Evolutionary conservation across 2,113 vertebrate genomes (phyloP).

Genomic region (Petrocephalus zakoni): DNA sequence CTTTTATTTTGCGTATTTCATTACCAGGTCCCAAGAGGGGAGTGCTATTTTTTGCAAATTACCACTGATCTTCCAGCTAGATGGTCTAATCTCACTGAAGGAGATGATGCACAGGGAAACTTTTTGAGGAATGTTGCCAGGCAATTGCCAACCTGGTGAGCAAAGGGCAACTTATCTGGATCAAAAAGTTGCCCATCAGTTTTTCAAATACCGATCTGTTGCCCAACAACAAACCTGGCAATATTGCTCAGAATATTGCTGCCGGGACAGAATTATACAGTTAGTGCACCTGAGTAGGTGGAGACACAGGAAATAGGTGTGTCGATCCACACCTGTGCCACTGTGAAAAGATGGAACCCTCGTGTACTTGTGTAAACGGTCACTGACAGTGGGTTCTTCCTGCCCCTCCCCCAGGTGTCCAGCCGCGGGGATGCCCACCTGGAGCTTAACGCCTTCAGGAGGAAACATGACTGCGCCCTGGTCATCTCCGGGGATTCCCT

Average conservation of each 20-base stretch:
- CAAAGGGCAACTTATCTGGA: not conserved
- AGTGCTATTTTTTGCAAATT: not conserved
- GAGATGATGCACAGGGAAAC: not conserved
- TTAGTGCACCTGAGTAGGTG: not conserved
- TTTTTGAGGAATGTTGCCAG: not conserved
- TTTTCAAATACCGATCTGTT: not conserved
- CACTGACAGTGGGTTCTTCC: constrained; percentile 25
- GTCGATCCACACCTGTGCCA: not conserved
- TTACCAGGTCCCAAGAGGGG: not conserved
- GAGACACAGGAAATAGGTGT: not conserved
- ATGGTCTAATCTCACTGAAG: not conserved
- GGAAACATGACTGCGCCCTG: constrained; percentile 94
- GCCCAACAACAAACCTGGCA: not conserved
- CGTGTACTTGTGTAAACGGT: not conserved
- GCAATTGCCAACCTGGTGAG: not conserved
- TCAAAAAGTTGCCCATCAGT: not conserved
- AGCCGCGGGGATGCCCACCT: constrained; percentile 90
- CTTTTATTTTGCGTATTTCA: not conserved
- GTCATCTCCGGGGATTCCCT: constrained; percentile 94
- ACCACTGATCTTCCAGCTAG: not conserved
- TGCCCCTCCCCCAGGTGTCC: constrained; percentile 65
- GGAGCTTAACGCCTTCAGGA: constrained; percentile 92
- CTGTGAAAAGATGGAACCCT: not conserved
- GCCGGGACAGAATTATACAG: not conserved
- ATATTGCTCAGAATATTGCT: not conserved